Evolutionary conservation across 2,888 invertebrate genomes (phyloP), one percentile per base, ranked within the genome.

Genomic region (Pollenia labialis): DNA sequence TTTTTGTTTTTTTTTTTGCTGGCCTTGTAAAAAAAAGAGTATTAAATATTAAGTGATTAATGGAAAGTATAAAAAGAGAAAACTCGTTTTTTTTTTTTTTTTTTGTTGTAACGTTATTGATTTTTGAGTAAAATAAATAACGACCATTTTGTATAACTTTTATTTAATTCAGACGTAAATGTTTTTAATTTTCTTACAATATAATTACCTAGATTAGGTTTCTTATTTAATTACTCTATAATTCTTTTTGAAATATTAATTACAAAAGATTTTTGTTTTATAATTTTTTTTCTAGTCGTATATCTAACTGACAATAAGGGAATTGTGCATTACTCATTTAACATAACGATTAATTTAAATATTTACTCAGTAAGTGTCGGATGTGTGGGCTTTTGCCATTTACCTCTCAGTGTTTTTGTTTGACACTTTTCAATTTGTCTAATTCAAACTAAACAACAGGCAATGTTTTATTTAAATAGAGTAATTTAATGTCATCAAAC

Each of bases 351-450:
- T 68, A 9, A 58, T 71, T 80, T 71, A 75, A 64, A 75, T 64
- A 52, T 44, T 66, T 76, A 76, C 6, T 12, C 16, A 42, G 16
- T 16, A 18, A 71, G 11, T 56, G 16, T 48, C 14, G 23, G n/a
- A 7, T 60, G 7, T 12, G 32, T 0, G 6, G 10, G 8, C 14
- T 42, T 62, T 46, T 77, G 66, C 0, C 42, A 54, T 54, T 62
- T 76, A 56, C 56, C 40, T 76, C 23, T 76, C 23, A 72, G 62
- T 83, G 18, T 23, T 76, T 66, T 74, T 79, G 84, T 60, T 66
- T 68, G 84, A 68, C n/a, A 60, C 74, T 79, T 66, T 84, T 79
- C 6, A 74, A 79, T 84, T 79, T 50, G 44, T 72, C 44, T 40
- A 32, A 16, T 72, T 23, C 11, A 79, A 48, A 58, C 42, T 40